Evolutionary conservation across 2,888 invertebrate species (phyloP).

Genomic region (Allygus modestus): DNA sequence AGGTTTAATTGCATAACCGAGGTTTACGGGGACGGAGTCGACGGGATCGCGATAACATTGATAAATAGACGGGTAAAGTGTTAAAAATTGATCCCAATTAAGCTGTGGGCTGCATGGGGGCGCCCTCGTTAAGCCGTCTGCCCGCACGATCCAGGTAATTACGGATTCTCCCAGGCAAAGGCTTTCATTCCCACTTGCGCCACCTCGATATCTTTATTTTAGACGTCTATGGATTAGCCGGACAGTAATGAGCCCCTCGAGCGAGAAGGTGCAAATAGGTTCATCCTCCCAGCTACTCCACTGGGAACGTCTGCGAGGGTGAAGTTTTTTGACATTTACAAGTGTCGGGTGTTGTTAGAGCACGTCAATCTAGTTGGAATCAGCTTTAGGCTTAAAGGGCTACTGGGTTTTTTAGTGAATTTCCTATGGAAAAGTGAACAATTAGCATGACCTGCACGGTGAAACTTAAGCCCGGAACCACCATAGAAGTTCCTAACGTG

Average conservation of each 20-base stretch:
- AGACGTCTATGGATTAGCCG: conserved; percentile 39
- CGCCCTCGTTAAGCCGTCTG: conserved; percentile 25
- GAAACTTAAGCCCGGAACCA: too few relatives aligned
- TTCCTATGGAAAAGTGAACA: too few relatives aligned
- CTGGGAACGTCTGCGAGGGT: background rate
- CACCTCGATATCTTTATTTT: conserved; percentile 56
- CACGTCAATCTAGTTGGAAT: too few relatives aligned
- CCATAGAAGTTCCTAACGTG: too few relatives aligned
- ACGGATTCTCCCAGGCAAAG: conserved; percentile 52
- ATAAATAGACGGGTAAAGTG: conserved; percentile 57
- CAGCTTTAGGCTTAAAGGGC: too few relatives aligned
- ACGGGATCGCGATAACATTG: conserved; percentile 25
- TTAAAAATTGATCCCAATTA: conserved; percentile 60
- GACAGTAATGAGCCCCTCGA: conserved; percentile 39
- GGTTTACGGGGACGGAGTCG: conserved; percentile 15
- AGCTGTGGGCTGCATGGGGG: conserved; percentile 11
- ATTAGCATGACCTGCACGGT: too few relatives aligned
- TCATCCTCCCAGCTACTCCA: background rate
- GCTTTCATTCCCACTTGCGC: conserved; percentile 37
- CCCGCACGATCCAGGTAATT: conserved; percentile 42
- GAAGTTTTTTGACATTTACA: background rate
- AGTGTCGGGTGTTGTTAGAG: background rate
- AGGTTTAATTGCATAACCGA: conserved; percentile 41
- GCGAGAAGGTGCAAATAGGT: conserved; percentile 10
- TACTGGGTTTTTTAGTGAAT: too few relatives aligned